Conservation (phyloP, 2,113 vertebrate genomes). For the Rutilus rutilus region DNA sequence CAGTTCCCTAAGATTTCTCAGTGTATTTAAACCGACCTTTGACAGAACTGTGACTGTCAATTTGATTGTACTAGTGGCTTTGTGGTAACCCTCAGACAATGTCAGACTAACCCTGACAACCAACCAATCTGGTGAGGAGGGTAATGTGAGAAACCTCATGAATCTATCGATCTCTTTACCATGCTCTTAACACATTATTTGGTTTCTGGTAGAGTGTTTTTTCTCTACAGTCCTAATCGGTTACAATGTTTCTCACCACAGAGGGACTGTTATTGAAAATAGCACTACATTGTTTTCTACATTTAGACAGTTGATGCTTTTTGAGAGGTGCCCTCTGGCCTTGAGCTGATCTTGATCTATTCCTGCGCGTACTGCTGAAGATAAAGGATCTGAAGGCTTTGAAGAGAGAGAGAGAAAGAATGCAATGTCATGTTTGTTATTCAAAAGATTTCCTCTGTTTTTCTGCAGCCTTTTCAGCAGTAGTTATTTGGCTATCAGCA, state of each 20-base stretch:
- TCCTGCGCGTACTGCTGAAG: background rate
- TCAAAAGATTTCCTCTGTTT: background rate
- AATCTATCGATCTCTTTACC: background rate
- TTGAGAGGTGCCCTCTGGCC: slow-evolving; percentile 19
- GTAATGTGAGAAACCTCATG: slow-evolving; percentile 4
- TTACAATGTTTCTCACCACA: slow-evolving; percentile 26
- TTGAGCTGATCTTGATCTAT: background rate
- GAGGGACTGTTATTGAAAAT: slow-evolving; percentile 3
- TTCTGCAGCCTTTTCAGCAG: background rate
- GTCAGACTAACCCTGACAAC: background rate
- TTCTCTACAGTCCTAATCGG: slow-evolving; percentile 45
- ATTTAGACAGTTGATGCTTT: slow-evolving; percentile 1
- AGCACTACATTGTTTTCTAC: background rate
- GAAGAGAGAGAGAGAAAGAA: background rate
- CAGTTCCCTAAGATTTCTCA: background rate
- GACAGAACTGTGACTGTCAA: background rate
- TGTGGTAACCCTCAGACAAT: slow-evolving; percentile 4
- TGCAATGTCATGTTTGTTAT: slow-evolving; percentile 21
- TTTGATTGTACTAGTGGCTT: background rate
- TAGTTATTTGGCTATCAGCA: slow-evolving; percentile 14
- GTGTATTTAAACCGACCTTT: background rate
- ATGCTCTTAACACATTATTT: background rate
- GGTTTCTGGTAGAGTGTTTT: slow-evolving; percentile 8
- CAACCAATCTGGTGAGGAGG: background rate
- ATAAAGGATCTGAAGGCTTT: slow-evolving; percentile 21